Conservation (phyloP, 35 echinoderm and acorn worm species). For the Holothuria glaberrima region DNA sequence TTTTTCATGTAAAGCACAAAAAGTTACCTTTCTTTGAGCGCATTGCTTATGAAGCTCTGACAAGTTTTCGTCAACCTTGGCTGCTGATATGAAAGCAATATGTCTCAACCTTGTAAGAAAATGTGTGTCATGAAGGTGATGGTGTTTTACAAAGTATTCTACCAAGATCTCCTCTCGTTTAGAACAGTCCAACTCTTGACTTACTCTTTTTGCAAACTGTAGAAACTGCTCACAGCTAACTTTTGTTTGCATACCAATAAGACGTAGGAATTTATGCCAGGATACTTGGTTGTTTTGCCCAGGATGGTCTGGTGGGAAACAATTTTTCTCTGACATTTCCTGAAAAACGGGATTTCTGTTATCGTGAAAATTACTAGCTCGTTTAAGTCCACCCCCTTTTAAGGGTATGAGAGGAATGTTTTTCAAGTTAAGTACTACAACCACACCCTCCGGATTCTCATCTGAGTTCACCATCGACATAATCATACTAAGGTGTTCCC, state of each 20-base stretch:
- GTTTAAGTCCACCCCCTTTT: not conserved
- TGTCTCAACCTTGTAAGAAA: not conserved
- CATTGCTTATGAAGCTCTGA: slow-evolving; percentile 1
- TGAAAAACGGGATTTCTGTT: not conserved
- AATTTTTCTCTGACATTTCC: not conserved
- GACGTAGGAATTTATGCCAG: slow-evolving; percentile 2
- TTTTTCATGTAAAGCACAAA: not conserved
- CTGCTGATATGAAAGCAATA: not conserved
- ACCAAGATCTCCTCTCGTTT: slow-evolving; percentile 4
- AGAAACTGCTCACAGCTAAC: not conserved
- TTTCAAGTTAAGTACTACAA: not conserved
- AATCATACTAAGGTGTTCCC: not conserved
- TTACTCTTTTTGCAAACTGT: not conserved
- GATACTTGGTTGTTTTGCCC: not conserved
- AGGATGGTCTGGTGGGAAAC: not conserved
- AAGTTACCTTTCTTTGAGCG: not conserved
- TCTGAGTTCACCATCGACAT: not conserved
- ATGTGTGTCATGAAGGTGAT: not conserved
- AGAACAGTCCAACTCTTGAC: not conserved
- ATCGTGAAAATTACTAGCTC: not conserved
- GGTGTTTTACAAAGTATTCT: not conserved
- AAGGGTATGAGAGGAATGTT: not conserved
- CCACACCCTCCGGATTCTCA: not conserved
- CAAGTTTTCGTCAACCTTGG: not conserved
- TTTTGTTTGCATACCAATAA: slow-evolving; percentile 7